phyloP scores from a whole-genome alignment of 2,113 vertebrate genomes.

The Acanthochromis polyacanthus region DNA sequence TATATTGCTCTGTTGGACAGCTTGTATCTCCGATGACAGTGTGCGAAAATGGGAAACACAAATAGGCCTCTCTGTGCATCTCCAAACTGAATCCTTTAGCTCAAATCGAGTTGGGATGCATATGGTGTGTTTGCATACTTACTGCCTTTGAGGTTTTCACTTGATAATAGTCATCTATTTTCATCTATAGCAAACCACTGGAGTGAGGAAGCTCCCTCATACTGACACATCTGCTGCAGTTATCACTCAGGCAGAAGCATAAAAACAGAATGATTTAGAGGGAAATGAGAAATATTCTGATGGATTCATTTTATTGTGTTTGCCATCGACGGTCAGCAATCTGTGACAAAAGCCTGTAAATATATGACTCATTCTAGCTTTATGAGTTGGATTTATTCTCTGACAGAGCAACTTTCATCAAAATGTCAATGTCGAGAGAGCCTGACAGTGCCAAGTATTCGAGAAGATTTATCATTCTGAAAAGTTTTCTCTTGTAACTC shows the following conservation, averaged over 20 bases:
- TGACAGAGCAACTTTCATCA: constrained; percentile 60
- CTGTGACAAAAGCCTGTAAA: constrained; percentile 64
- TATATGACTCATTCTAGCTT: constrained; percentile 55
- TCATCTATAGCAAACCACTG: constrained; percentile 49
- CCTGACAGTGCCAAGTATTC: constrained; percentile 29
- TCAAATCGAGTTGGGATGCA: constrained; percentile 53
- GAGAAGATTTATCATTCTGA: constrained; percentile 48
- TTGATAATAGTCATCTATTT: constrained; percentile 69
- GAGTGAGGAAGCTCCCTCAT: constrained; percentile 58
- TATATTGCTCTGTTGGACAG: constrained; percentile 31
- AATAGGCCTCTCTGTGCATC: constrained; percentile 40
- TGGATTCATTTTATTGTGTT: constrained; percentile 68
- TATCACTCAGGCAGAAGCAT: constrained; percentile 66
- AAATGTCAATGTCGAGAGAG: constrained; percentile 66
- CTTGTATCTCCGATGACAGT: constrained; percentile 44
- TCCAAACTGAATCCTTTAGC: constrained; percentile 59
- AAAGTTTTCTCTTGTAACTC: constrained; percentile 54
- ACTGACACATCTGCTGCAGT: constrained; percentile 63
- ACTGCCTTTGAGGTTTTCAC: constrained; percentile 61
- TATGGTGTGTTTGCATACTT: constrained; percentile 56
- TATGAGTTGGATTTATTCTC: constrained; percentile 65
- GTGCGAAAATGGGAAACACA: constrained; percentile 35
- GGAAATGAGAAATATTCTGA: constrained; percentile 67
- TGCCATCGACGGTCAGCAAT: constrained; percentile 55
- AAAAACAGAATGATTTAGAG: constrained; percentile 66